These are phyloP conservation scores for Hippocampus comes DNA, from an alignment of 2,113 vertebrate species.

Conservation along the genomic window DNA sequence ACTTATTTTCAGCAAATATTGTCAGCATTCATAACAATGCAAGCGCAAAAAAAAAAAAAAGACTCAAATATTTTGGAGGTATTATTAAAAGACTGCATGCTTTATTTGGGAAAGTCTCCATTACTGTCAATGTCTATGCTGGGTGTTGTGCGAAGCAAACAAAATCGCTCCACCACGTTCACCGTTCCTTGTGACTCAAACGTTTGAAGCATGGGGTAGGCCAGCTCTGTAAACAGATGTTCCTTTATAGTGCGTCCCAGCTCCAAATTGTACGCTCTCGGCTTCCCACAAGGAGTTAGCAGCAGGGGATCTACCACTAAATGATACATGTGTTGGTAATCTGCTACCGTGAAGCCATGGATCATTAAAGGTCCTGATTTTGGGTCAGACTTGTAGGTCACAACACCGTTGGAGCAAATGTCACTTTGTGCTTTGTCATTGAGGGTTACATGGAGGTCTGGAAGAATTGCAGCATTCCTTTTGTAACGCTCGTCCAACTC, in stretches of 20 bases:
- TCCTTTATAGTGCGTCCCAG: conserved; percentile 68
- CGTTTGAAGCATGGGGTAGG: conserved; percentile 51
- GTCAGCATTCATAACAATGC: neutral
- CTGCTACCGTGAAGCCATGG: conserved; percentile 61
- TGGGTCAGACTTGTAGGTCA: neutral
- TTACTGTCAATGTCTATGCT: conserved; percentile 47
- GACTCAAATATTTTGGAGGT: neutral
- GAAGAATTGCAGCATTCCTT: conserved; percentile 56
- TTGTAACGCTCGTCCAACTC: conserved; percentile 43
- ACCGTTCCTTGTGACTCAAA: conserved; percentile 42
- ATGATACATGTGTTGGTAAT: conserved; percentile 63
- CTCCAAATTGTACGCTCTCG: conserved; percentile 56
- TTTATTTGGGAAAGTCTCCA: neutral
- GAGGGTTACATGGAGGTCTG: conserved; percentile 32
- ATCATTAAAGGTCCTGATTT: conserved; percentile 37
- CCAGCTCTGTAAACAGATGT: conserved; percentile 63
- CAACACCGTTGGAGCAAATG: neutral
- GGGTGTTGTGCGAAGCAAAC: conserved; percentile 58
- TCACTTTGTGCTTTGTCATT: neutral
- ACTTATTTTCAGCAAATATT: neutral
- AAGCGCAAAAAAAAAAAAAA: neutral
- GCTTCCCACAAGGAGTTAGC: conserved; percentile 44
- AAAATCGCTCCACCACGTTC: conserved; percentile 59
- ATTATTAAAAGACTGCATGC: conserved; percentile 1
- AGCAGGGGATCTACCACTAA: conserved; percentile 68